A percentile compares a stretch with the other conserved stretches of the same genome.
These are phyloP conservation scores for Calypte anna DNA, from an alignment of 2,113 vertebrate species.

Conservation along the genomic window DNA sequence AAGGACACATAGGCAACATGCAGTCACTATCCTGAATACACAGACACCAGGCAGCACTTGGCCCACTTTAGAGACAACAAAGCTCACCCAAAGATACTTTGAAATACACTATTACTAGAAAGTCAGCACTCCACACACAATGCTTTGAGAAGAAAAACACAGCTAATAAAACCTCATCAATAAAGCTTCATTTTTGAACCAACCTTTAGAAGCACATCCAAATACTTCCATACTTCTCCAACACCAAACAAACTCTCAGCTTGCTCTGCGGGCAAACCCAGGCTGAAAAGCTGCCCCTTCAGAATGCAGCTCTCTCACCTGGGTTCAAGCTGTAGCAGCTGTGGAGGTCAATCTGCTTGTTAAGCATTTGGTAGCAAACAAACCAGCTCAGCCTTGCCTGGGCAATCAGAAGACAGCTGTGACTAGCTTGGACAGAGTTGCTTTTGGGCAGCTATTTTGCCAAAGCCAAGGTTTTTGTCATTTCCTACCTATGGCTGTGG, in stretches of 20 bases:
- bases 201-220: neutral
- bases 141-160: neutral
- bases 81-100: neutral
- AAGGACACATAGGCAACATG: neutral
- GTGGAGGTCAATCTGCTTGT: fast-evolving
- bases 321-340: fast-evolving
- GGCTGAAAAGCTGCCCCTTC: fast-evolving
- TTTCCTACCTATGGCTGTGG: neutral
- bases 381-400: neutral
- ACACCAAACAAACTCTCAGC: fast-evolving
- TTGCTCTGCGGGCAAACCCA: neutral
- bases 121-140: neutral
- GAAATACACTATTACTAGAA: neutral
- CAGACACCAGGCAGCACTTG: neutral
- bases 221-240: neutral
- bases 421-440: neutral
- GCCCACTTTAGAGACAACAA: neutral
- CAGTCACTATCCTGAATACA: fast-evolving
- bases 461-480: neutral
- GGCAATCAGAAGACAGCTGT: neutral
- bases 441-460: neutral
- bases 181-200: neutral
- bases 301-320: neutral
- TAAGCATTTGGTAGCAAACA: neutral
- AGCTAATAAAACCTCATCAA: neutral